Conservation (phyloP, 2,888 invertebrate genomes). For the Diplazon laetatorius region DNA sequence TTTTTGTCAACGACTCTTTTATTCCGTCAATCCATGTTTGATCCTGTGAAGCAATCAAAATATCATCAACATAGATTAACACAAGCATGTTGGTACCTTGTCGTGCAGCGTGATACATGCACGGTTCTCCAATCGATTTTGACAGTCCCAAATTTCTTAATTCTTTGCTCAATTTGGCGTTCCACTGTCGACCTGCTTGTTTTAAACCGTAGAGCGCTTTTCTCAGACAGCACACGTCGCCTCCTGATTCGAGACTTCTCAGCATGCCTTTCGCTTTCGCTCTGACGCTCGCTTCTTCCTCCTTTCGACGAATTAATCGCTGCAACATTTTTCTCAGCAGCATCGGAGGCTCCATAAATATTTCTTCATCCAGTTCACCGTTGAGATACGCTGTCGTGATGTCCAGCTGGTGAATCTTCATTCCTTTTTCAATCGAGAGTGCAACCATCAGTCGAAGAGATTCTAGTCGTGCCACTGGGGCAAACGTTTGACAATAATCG, state of each 20-base stretch:
- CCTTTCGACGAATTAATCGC: constrained; percentile 2
- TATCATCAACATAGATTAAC: no score
- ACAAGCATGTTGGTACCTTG: constrained; percentile 21
- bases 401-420: constrained; percentile 29
- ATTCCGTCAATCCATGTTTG: background rate
- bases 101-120: constrained; percentile 20
- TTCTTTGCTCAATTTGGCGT: constrained; percentile 27
- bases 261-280: constrained; percentile 16
- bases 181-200: constrained; percentile 40
- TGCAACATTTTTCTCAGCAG: constrained; percentile 8
- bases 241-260: constrained; percentile 12
- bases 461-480: constrained; percentile 22
- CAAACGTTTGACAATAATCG: constrained; percentile 29
- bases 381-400: constrained; percentile 30
- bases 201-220: constrained; percentile 39
- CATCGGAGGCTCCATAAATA: constrained; percentile 13
- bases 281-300: constrained; percentile 1
- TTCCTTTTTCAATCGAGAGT: constrained; percentile 16
- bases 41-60: constrained; percentile 6
- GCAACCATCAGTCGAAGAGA: constrained; percentile 22
- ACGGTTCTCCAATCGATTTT: constrained; percentile 31
- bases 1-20: constrained; percentile 1
- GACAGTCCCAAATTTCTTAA: constrained; percentile 19
- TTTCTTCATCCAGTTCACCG: constrained; percentile 34
- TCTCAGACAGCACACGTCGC: constrained; percentile 26